Evolutionary conservation across 1,140 invertebrate genomes (phyloP), one percentile per base, ranked within the genome.

Genomic region (Euschistus heros): DNA sequence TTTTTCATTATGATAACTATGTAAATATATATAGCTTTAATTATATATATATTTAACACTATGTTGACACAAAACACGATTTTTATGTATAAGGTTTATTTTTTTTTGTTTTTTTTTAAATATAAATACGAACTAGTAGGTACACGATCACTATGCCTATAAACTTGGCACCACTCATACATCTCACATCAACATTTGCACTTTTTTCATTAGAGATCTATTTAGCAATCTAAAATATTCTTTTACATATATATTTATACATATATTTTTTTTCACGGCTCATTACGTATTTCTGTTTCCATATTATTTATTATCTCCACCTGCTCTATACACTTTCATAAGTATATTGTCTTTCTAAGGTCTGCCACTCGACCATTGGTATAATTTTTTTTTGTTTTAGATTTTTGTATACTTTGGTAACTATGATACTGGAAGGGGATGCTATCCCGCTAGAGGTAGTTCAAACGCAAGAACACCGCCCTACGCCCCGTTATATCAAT

Each of bases 11-110:
- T 37, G 33, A 37, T 50, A 26, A 62, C 20, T 62, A 62, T 62
- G 20, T 44, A 62, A 33, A 62, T 42, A 42, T 62, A 44, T 37
- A 37, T 37, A 37, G 33, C 33, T 37, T 37, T 37, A 37, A 37
- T 50, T 47, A 64, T 50, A 24, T 59, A 59, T 59, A 47, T 64
- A 26, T 64, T 50, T 47, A 47, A 52, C 22, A 37, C 60, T 62
- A 62, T 37, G 24, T 64, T 64, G 62, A 64, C 54, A 65, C 54
- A 24, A 65, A 59, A 65, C 64, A 65, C 64, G 57, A 65, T 18
- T 50, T 50, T 50, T 50, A 50, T 50, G 47, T 22, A 50, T 50
- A 22, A 54, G 7, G 22, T 30, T 33, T 65, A 59, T 60, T 52
- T 47, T 64, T 24, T 30, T 22, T 52, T 55, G 26, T 60, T 65